Evolutionary conservation across 37 sponge, comb jelly and placozoan genomes (phyloP), one percentile per base, ranked within the genome.

Genomic region (Beroe forskalii): DNA sequence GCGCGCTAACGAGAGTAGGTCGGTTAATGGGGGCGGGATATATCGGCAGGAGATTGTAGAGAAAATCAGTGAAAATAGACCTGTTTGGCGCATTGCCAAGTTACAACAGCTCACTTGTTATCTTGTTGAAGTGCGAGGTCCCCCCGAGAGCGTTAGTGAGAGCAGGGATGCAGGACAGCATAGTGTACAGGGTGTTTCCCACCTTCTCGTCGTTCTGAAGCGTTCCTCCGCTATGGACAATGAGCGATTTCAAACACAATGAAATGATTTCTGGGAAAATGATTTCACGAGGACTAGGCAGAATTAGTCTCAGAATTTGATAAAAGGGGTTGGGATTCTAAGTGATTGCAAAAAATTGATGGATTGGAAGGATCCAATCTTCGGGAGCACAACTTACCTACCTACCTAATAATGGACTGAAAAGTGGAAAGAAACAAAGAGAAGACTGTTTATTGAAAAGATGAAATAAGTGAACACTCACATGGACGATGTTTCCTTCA

Each of bases 401-500:
- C n/a, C n/a, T n/a, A n/a, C n/a, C n/a, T n/a, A n/a, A n/a, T n/a
- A n/a, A n/a, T n/a, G n/a, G n/a, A n/a, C n/a, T n/a, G n/a, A n/a
- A n/a, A n/a, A n/a, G n/a, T n/a, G n/a, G n/a, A n/a, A n/a, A n/a
- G n/a, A n/a, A n/a, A n/a, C n/a, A n/a, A n/a, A n/a, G n/a, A n/a
- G n/a, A n/a, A n/a, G n/a, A n/a, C n/a, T n/a, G n/a, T n/a, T n/a
- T n/a, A n/a, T n/a, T n/a, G n/a, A n/a, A n/a, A n/a, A n/a, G n/a
- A n/a, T n/a, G n/a, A n/a, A n/a, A n/a, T n/a, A n/a, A n/a, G n/a
- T n/a, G n/a, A n/a, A n/a, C n/a, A n/a, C 66, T 30, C 22, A 80
- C 86, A 25, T 80, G 44, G 8, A 80, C 25, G n/a, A 80, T 80
- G 31, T 80, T 80, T 40, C 86, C 86, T 24, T 80, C 86, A 37